phyloP scores from a whole-genome alignment of 2,888 invertebrate genomes.

The Drosophila neotestacea region DNA sequence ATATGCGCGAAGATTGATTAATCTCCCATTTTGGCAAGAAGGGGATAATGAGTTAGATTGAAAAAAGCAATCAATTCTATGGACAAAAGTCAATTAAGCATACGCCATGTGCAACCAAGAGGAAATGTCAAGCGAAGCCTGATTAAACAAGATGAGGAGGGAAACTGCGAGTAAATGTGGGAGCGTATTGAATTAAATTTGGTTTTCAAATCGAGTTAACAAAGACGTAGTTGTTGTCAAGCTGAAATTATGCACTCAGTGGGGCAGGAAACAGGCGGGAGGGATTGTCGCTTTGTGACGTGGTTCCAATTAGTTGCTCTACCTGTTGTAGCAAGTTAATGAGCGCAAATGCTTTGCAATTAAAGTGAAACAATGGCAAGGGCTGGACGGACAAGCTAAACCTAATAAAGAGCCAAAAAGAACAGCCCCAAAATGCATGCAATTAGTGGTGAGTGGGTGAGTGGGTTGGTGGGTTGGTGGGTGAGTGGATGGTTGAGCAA shows the following conservation, averaged over 20 bases:
- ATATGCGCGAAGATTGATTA: conserved; percentile 29
- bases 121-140: conserved; percentile 35
- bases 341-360: conserved; percentile 65
- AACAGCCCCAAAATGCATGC: conserved; percentile 46
- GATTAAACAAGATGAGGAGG: conserved; percentile 24
- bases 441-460: conserved; percentile 36
- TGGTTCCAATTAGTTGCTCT: conserved; percentile 30
- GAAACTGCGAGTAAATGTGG: neutral
- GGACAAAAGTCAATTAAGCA: conserved; percentile 40
- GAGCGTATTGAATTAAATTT: conserved; percentile 4
- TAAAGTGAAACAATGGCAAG: conserved; percentile 53
- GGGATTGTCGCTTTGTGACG: conserved; percentile 10
- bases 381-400: conserved; percentile 2
- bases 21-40: conserved; percentile 21
- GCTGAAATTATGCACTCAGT: conserved; percentile 18
- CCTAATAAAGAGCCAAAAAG: conserved; percentile 18
- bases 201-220: conserved; percentile 20
- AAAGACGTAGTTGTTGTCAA: conserved; percentile 14
- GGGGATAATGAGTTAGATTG: conserved; percentile 33
- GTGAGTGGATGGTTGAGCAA: neutral
- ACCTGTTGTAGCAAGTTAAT: conserved; percentile 56
- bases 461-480: conserved; percentile 4
- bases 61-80: conserved; percentile 43
- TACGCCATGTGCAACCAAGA: conserved; percentile 40
- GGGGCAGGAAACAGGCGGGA: neutral